phyloP scores from a whole-genome alignment of 2,888 invertebrate genomes.

The Tipula vernalis region DNA sequence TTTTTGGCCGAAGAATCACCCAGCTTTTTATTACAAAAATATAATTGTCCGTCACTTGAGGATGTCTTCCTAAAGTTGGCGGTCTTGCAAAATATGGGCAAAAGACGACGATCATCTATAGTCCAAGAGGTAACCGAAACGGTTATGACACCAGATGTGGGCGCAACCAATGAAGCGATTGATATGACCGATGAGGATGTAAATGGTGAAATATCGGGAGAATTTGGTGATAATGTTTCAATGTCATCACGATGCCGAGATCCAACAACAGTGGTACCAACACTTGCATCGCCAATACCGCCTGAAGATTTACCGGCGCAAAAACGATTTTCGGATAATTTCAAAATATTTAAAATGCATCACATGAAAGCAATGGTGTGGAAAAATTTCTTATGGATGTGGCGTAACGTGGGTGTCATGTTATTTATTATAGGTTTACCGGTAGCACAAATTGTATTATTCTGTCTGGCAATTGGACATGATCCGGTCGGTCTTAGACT shows the following conservation, averaged over 20 bases:
- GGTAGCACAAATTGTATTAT: conserved; percentile 71
- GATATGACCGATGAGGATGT: conserved; percentile 52
- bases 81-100: conserved; percentile 68
- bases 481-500: conserved; percentile 65
- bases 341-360: conserved; percentile 51
- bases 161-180: conserved; percentile 50
- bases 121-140: conserved; percentile 60
- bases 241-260: conserved; percentile 58
- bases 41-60: conserved; percentile 60
- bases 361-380: conserved; percentile 74
- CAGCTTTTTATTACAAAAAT: conserved; percentile 52
- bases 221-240: conserved; percentile 76
- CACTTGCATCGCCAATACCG: conserved; percentile 47
- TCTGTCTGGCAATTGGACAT: conserved; percentile 81
- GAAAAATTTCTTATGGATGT: conserved; percentile 81
- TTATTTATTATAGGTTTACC: conserved; percentile 77
- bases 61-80: conserved; percentile 72
- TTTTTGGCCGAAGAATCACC: conserved; percentile 79
- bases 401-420: conserved; percentile 64
- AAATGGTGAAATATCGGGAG: conserved; percentile 67
- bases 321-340: conserved; percentile 40
- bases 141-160: conserved; percentile 49
- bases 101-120: conserved; percentile 66
- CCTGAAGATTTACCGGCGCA: conserved; percentile 49
- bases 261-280: conserved; percentile 43